These are phyloP conservation scores for Cotesia chilonis DNA, from an alignment of 1,140 invertebrate genomes.

Conservation along the genomic window DNA sequence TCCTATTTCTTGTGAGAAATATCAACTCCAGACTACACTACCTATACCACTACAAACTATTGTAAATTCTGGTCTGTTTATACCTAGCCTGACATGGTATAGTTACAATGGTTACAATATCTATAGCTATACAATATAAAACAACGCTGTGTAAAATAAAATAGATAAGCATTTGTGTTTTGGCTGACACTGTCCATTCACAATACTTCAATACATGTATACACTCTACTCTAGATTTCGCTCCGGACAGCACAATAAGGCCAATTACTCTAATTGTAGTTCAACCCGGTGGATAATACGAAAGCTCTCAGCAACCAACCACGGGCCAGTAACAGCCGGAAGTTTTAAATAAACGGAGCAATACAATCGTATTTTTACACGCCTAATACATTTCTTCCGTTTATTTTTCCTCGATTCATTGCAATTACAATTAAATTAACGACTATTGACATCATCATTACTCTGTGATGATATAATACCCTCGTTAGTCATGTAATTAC, in stretches of 20 bases:
- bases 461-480: not conserved
- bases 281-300: slow-evolving; percentile 51
- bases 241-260: slow-evolving; percentile 59
- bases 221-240: slow-evolving; percentile 44
- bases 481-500: no score
- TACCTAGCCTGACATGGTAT: no score
- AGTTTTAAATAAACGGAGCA: slow-evolving; percentile 55
- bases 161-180: slow-evolving; percentile 43
- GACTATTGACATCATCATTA: slow-evolving; percentile 4
- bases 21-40: not conserved
- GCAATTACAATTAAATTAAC: slow-evolving; percentile 18
- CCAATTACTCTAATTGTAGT: slow-evolving; percentile 62
- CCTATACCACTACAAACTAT: no score
- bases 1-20: slow-evolving; percentile 38
- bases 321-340: slow-evolving; percentile 48
- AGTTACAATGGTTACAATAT: no score
- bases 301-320: slow-evolving; percentile 53
- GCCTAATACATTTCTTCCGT: slow-evolving; percentile 48
- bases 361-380: slow-evolving; percentile 54
- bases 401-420: slow-evolving; percentile 44
- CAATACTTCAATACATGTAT: slow-evolving; percentile 24
- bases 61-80: no score
- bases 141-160: slow-evolving; percentile 29
- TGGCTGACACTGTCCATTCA: slow-evolving; percentile 48
- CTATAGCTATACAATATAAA: not conserved